phyloP scores from a whole-genome alignment of 2,888 invertebrate species.

The Ephialtes manifestator region DNA sequence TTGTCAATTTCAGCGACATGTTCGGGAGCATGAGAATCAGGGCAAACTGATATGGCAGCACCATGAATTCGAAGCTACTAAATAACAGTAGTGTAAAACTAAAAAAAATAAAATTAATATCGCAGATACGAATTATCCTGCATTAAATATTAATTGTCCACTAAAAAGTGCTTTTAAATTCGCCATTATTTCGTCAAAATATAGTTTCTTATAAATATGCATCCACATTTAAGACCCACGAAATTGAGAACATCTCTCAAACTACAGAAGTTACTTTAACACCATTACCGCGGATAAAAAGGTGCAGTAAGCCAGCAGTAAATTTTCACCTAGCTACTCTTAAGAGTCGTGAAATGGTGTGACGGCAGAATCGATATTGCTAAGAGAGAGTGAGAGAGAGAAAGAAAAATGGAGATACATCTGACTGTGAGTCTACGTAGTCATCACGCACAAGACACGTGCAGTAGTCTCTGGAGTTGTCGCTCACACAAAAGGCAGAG shows the following conservation, averaged over 20 bases:
- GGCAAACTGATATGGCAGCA: too few relatives aligned
- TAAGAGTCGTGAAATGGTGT: slow-evolving; percentile 10
- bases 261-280: neutral
- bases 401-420: neutral
- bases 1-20: too few relatives aligned
- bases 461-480: neutral
- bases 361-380: slow-evolving; percentile 59
- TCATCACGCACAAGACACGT: slow-evolving; percentile 14
- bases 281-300: neutral
- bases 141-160: too few relatives aligned
- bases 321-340: slow-evolving; percentile 24
- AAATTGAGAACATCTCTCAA: neutral
- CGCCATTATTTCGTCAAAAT: too few relatives aligned
- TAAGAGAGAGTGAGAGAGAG: neutral
- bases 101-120: too few relatives aligned
- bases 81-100: too few relatives aligned
- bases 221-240: neutral
- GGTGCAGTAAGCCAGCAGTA: neutral
- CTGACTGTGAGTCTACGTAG: neutral
- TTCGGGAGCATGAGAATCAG: too few relatives aligned
- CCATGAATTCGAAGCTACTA: too few relatives aligned
- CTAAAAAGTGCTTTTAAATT: too few relatives aligned
- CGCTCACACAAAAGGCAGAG: neutral
- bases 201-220: neutral
- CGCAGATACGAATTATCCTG: too few relatives aligned